These are phyloP conservation scores for Acipenser ruthenus DNA, from an alignment of 2,797 vertebrate genomes.

Conservation along the genomic window DNA sequence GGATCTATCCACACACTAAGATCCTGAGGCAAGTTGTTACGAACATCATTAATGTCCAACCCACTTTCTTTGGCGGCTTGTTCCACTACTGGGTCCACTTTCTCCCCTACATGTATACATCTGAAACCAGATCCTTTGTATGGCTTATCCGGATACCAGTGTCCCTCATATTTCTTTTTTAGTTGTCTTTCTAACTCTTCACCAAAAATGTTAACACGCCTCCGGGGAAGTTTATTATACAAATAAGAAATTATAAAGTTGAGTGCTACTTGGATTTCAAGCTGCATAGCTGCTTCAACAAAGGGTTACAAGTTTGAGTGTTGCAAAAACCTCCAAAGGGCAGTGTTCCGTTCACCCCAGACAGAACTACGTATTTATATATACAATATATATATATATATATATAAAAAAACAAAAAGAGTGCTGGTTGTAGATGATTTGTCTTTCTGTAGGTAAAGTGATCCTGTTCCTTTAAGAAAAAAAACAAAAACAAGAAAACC, in stretches of 20 bases:
- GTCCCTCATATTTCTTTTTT: slow-evolving; percentile 96
- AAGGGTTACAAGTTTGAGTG: slow-evolving; percentile 52
- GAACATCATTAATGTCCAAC: slow-evolving; percentile 92
- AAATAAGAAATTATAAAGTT: slow-evolving; percentile 99
- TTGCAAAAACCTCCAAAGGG: slow-evolving; percentile 62
- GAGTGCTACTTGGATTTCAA: slow-evolving; percentile 99
- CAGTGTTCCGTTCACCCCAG: slow-evolving; percentile 57
- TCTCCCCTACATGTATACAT: slow-evolving; percentile 94
- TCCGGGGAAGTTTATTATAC: slow-evolving; percentile 96
- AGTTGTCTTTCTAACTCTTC: slow-evolving; percentile 96
- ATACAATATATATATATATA: too few species aligned
- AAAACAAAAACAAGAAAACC: slow-evolving; percentile 42
- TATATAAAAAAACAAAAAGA: slow-evolving; percentile 21
- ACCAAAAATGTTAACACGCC: slow-evolving; percentile 95
- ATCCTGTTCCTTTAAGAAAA: slow-evolving; percentile 71
- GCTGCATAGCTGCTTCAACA: slow-evolving; percentile 95
- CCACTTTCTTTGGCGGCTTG: slow-evolving; percentile 98
- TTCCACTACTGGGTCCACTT: slow-evolving; percentile 94
- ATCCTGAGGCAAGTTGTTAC: slow-evolving; percentile 95
- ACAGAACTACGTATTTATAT: slow-evolving; percentile 47
- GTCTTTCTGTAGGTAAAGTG: slow-evolving; percentile 44
- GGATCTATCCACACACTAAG: slow-evolving; percentile 98
- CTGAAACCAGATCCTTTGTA: slow-evolving; percentile 96
- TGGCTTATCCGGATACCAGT: slow-evolving; percentile 98
- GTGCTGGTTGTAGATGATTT: slow-evolving; percentile 56